Evolutionary conservation across 2,888 invertebrate genomes (phyloP), one percentile per base, ranked within the genome.

Genomic region (Heteromurus nitidus): DNA sequence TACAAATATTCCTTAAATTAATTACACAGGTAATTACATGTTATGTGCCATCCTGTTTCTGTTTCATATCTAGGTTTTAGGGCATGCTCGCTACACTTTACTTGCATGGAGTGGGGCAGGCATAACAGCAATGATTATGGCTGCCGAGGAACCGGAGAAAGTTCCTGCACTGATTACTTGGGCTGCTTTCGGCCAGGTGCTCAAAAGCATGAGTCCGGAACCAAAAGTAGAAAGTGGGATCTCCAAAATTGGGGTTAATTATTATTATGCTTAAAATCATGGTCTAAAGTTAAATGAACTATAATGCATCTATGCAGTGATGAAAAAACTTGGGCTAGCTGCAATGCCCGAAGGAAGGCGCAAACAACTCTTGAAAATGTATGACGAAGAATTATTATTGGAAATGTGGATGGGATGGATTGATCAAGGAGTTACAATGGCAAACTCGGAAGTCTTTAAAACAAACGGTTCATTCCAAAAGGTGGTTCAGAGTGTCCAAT

Each of bases 371-470:
- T 90, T 93, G 53, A 91, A 92, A 44, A 86, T 94, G 0, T 97
- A 97, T 88, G 95, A 95, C 0, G 91, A 92, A 84, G 91, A 93
- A 67, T 92, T 93, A 68, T 93, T 96, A 83, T 90, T 92, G 28
- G 90, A 91, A 68, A 92, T 93, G 82, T 95, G 94, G 94, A 91
- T 90, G 0, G 90, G 90, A 22, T 96, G 95, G 95, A 31, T 44
- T 13, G 91, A 93, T 1, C 93, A 95, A 60, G 58, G 55, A 1
- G 31, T 72, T 1, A 24, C 26, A 47, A 77, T 67, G 50, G 47
- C 55, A 1, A 18, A 60, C 1, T 67, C 70, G 58, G 53, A 3
- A 1, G 36, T 62, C 1, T 67, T 5, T 22, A 60, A 31, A 11
- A 22, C 30, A 11, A 62, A 55, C 22, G 77, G 77, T 0, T 1